phyloP scores from a whole-genome alignment of 2,113 vertebrate species.

The Pseudorhombus dupliciocellatus region DNA sequence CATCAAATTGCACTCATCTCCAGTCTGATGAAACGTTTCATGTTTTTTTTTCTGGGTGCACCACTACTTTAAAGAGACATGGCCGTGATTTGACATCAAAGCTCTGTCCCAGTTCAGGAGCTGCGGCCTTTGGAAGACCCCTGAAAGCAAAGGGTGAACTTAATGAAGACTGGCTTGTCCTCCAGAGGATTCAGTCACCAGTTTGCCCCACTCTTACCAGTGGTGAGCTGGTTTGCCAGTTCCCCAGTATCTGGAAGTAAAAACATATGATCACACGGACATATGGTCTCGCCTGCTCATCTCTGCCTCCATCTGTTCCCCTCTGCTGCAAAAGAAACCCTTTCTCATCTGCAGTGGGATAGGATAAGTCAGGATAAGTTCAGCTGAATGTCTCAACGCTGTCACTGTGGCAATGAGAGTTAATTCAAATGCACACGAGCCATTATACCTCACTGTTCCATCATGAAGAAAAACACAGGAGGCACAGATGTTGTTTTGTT shows the following conservation, averaged over 20 bases:
- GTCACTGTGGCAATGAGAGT: neutral
- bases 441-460: neutral
- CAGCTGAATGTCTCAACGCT: neutral
- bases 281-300: slow-evolving; percentile 16
- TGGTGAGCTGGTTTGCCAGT: neutral
- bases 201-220: too few species aligned
- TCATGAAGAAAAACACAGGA: neutral
- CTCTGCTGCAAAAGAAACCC: slow-evolving; percentile 9
- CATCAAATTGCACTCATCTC: too few species aligned
- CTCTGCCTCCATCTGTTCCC: slow-evolving; percentile 35
- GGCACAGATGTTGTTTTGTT: neutral
- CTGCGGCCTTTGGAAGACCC: too few species aligned
- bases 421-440: neutral
- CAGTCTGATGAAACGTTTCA: too few species aligned
- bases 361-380: neutral
- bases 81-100: too few species aligned
- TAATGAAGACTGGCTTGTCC: too few species aligned
- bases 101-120: too few species aligned
- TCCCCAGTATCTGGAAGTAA: neutral
- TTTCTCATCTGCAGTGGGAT: neutral
- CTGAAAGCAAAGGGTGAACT: too few species aligned
- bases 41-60: too few species aligned
- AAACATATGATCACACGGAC: neutral
- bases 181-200: too few species aligned
- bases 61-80: too few species aligned